Percentiles rank a stretch among this genome's conserved stretches.
Conservation (phyloP, 2,888 invertebrate species). For the Conomelus anceps region DNA sequence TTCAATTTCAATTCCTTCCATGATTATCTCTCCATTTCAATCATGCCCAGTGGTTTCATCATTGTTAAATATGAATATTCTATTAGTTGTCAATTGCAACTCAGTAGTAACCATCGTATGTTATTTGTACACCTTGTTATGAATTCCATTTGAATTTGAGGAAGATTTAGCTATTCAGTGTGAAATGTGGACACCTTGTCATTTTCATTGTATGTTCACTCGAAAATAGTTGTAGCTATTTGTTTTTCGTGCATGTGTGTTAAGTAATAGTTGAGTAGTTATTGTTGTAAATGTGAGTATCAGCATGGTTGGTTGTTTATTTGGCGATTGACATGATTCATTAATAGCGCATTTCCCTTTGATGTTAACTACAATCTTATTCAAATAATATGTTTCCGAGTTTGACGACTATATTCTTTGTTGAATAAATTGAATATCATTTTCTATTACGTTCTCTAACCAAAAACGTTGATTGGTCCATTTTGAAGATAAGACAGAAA, state of each 20-base stretch:
- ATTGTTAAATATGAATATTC: no score
- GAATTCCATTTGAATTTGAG: neutral
- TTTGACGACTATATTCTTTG: no score
- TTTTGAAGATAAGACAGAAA: no score
- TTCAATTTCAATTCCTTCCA: neutral
- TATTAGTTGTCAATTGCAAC: no score
- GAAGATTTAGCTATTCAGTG: neutral
- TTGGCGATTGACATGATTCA: neutral
- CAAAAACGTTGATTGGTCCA: no score
- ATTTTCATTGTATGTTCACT: neutral
- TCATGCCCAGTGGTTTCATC: neutral
- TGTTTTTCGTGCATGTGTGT: neutral
- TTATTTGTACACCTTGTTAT: neutral
- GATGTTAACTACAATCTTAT: neutral
- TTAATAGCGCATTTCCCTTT: neutral
- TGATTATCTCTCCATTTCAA: neutral
- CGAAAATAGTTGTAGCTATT: neutral
- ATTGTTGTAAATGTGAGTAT: neutral
- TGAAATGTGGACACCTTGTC: neutral
- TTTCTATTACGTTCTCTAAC: no score
- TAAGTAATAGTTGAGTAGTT: neutral
- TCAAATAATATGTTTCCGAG: no score
- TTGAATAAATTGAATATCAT: no score
- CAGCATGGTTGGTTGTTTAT: neutral
- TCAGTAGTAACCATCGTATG: no score